phyloP scores from a whole-genome alignment of 2,113 vertebrate species.

The Aplodontia rufa region DNA sequence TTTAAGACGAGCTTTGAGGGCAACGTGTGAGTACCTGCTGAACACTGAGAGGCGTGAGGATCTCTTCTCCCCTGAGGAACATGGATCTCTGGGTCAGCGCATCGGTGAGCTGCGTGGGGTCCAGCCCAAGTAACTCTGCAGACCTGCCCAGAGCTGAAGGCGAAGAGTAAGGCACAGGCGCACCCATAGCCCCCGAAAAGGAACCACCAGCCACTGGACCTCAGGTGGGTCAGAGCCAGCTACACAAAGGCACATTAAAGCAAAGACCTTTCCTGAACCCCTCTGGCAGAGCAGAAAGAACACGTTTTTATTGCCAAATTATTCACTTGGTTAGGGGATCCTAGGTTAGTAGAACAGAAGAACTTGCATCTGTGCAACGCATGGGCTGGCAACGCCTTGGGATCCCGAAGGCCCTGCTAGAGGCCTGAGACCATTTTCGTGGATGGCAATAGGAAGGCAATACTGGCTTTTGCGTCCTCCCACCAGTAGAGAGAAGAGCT shows the following conservation, averaged over 20 bases:
- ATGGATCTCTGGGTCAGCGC: constrained; percentile 96
- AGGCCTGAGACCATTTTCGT: background rate
- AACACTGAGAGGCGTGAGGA: constrained; percentile 95
- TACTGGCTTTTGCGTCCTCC: background rate
- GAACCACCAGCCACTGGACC: background rate
- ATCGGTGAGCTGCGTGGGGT: constrained; percentile 92
- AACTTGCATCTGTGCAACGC: background rate
- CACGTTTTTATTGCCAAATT: too few species aligned
- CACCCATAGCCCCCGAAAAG: background rate
- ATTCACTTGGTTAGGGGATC: background rate
- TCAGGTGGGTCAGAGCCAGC: background rate
- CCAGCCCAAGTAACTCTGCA: constrained; percentile 94
- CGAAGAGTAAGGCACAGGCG: background rate
- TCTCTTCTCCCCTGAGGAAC: constrained; percentile 98
- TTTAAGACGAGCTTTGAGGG: accelerated
- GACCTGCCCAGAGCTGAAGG: constrained; percentile 90
- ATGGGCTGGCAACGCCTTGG: accelerated
- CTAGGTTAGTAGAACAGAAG: background rate
- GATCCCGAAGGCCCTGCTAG: background rate
- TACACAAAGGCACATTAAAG: accelerated
- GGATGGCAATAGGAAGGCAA: too few species aligned
- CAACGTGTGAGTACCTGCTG: constrained; percentile 88
- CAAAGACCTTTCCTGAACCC: too few species aligned
- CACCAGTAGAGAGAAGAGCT: background rate
- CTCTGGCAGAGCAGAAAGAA: too few species aligned